Conservation (phyloP, 2,113 vertebrate species). For the Maccullochella peelii region DNA sequence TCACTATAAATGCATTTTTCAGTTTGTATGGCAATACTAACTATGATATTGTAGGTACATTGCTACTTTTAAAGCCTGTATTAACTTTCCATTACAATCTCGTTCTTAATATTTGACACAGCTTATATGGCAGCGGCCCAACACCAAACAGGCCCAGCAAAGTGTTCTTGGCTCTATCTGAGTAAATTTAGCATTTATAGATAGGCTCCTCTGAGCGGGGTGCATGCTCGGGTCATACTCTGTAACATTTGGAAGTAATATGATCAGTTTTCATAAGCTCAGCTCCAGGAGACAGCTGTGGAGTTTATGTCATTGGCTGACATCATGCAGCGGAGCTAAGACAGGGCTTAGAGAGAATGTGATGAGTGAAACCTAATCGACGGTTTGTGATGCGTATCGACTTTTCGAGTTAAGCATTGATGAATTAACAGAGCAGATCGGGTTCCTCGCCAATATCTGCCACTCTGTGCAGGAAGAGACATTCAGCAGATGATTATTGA, state of each 20-base stretch:
- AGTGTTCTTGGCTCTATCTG: slow-evolving; percentile 39
- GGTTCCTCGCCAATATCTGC: slow-evolving; percentile 29
- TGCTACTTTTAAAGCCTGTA: slow-evolving; percentile 5
- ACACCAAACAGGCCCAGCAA: slow-evolving; percentile 20
- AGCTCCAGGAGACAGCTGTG: slow-evolving; percentile 81
- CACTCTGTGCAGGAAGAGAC: slow-evolving; percentile 28
- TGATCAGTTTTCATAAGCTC: slow-evolving; percentile 80
- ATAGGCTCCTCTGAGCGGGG: slow-evolving; percentile 46
- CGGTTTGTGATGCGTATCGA: slow-evolving; percentile 52
- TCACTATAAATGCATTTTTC: neutral
- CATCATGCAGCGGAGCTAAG: slow-evolving; percentile 75
- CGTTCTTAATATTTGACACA: neutral
- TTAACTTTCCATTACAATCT: neutral
- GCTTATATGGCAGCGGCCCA: neutral
- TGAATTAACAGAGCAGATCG: slow-evolving; percentile 51
- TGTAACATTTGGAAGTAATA: slow-evolving; percentile 73
- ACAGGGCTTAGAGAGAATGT: slow-evolving; percentile 73
- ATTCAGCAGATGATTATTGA: slow-evolving; percentile 37
- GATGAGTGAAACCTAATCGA: slow-evolving; percentile 74
- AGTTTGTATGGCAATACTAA: neutral
- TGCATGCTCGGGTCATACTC: slow-evolving; percentile 69
- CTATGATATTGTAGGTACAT: neutral
- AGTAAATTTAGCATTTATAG: slow-evolving; percentile 61
- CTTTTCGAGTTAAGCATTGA: slow-evolving; percentile 54
- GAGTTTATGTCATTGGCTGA: slow-evolving; percentile 79